phyloP scores from a whole-genome alignment of 2,888 invertebrate genomes.

The Polyommatus icarus region DNA sequence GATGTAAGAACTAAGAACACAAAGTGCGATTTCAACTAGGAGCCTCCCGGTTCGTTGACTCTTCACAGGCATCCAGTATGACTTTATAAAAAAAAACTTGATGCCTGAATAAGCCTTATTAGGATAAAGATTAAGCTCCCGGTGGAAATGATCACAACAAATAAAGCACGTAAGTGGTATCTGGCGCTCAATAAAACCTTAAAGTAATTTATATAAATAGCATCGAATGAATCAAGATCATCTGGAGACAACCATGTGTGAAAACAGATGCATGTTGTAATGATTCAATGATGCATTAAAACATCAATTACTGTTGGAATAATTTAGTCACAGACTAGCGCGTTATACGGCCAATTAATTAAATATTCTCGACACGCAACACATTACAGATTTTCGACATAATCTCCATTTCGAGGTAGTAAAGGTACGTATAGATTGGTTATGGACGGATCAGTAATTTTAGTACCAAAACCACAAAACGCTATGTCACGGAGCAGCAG shows the following conservation, averaged over 20 bases:
- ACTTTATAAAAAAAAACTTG: not conserved
- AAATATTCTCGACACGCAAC: conserved; percentile 25
- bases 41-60: not conserved
- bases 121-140: not conserved
- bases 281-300: conserved; percentile 22
- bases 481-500: conserved; percentile 1
- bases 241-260: conserved; percentile 14
- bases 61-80: not conserved
- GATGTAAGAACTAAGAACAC: not conserved
- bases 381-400: conserved; percentile 15
- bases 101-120: not conserved
- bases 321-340: conserved; percentile 24
- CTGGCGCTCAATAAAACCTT: not conserved
- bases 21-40: not conserved
- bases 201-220: conserved; percentile 3
- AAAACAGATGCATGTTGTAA: conserved; percentile 18
- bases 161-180: not conserved
- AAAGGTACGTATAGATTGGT: conserved; percentile 22
- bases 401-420: conserved; percentile 11
- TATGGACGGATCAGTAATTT: conserved; percentile 3
- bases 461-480: conserved; percentile 3
- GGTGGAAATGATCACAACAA: not conserved
- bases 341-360: conserved; percentile 17
- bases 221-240: not conserved
- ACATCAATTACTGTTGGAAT: conserved; percentile 22